Evolutionary conservation across 1,140 invertebrate species (phyloP).

Genomic region (Drosophila ogumai): DNA sequence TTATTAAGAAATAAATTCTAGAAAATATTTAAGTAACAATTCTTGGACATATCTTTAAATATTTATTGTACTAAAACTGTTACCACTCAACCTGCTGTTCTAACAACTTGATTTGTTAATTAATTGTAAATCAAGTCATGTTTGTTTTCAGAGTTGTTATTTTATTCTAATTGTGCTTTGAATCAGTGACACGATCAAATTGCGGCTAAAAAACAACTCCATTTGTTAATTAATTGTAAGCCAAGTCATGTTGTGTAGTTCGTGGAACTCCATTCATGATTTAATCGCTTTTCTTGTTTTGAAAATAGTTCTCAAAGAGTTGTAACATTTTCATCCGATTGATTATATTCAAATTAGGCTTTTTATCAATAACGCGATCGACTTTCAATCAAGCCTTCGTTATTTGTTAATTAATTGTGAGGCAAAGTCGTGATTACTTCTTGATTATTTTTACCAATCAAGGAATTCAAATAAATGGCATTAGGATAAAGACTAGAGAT

Average conservation of each 20-base stretch:
- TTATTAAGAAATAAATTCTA: background rate
- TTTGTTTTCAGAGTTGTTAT: background rate
- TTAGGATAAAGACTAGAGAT: too few species aligned
- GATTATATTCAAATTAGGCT: constrained; percentile 19
- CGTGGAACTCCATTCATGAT: constrained; percentile 4
- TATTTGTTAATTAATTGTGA: constrained; percentile 19
- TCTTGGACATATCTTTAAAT: background rate
- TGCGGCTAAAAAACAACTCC: constrained; percentile 2
- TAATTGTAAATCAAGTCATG: background rate
- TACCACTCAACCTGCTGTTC: background rate
- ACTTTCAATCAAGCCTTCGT: constrained; percentile 15
- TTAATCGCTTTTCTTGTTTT: constrained; percentile 2
- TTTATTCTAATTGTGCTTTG: constrained; percentile 11
- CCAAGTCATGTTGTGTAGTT: constrained; percentile 28
- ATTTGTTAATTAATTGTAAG: constrained; percentile 37
- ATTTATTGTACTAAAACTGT: background rate
- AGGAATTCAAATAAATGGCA: too few species aligned
- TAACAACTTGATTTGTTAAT: constrained; percentile 14
- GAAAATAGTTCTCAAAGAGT: constrained; percentile 5
- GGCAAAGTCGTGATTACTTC: constrained; percentile 8
- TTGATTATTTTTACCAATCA: constrained; percentile 2
- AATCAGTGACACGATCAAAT: constrained; percentile 27
- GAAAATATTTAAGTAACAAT: background rate
- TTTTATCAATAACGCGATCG: constrained; percentile 23
- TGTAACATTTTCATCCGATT: constrained; percentile 8